phyloP scores from a whole-genome alignment of 2,113 vertebrate species.

The Lophius piscatorius region DNA sequence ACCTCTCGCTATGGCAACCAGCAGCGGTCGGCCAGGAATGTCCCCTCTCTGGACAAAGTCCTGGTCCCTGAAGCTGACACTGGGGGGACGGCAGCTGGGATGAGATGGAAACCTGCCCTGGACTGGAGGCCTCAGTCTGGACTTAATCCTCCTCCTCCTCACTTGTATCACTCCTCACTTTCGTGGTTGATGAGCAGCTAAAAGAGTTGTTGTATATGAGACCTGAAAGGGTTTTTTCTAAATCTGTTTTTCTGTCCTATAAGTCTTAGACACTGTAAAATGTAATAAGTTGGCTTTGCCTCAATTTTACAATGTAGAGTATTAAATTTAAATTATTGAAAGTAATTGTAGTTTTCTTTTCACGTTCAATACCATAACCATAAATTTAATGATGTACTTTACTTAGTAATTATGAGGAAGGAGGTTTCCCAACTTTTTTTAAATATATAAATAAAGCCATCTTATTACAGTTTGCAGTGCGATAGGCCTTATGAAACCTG shows the following conservation, averaged over 20 bases:
- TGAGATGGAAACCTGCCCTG: conserved; percentile 46
- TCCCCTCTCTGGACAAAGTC: conserved; percentile 93
- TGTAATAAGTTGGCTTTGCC: no score
- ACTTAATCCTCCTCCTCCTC: conserved; percentile 68
- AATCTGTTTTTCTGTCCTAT: conserved; percentile 29
- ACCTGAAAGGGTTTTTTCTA: conserved; percentile 37
- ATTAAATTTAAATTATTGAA: no score
- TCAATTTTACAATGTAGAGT: no score
- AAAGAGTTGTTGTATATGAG: conserved; percentile 26
- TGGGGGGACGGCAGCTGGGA: conserved; percentile 73
- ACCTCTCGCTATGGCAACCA: conserved; percentile 95
- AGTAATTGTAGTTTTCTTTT: no score
- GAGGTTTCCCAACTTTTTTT: no score
- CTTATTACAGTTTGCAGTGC: no score
- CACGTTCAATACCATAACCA: no score
- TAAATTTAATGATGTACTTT: no score
- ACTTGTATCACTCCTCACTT: conserved; percentile 58
- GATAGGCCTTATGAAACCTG: no score
- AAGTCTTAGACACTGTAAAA: no score
- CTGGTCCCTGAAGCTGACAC: conserved; percentile 82
- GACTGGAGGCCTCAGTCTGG: conserved; percentile 24
- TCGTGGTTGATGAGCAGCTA: conserved; percentile 47
- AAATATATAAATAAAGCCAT: no score
- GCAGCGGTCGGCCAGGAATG: conserved; percentile 90
- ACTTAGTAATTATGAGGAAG: no score